phyloP scores from a whole-genome alignment of 2,113 vertebrate species.

The Amphiprion ocellaris region DNA sequence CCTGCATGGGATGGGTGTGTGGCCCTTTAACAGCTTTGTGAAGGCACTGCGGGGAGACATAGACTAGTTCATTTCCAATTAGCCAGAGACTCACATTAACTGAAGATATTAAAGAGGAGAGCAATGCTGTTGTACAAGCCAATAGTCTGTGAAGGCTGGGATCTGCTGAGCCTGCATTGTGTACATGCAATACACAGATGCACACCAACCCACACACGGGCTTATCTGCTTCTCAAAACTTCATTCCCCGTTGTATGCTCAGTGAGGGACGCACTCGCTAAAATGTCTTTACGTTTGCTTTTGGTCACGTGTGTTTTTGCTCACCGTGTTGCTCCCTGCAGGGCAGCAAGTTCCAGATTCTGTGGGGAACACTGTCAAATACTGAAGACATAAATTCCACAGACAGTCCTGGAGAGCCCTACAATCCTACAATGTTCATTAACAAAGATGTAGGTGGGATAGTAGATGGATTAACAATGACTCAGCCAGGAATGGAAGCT shows the following conservation, averaged over 20 bases:
- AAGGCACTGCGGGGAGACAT: slow-evolving; percentile 78
- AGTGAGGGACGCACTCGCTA: not conserved
- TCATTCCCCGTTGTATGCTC: slow-evolving; percentile 20
- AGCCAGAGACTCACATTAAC: slow-evolving; percentile 80
- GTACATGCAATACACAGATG: slow-evolving; percentile 37
- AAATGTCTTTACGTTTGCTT: slow-evolving; percentile 27
- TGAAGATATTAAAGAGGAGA: slow-evolving; percentile 80
- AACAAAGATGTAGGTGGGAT: not conserved
- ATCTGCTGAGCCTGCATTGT: slow-evolving; percentile 79
- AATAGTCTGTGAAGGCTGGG: slow-evolving; percentile 79
- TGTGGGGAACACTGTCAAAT: slow-evolving; percentile 18
- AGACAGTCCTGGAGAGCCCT: not conserved
- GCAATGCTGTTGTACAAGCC: slow-evolving; percentile 76
- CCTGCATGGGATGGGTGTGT: slow-evolving; percentile 59
- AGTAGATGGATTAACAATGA: slow-evolving; percentile 7
- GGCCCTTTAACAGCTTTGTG: slow-evolving; percentile 72
- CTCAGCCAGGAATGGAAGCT: slow-evolving; percentile 18
- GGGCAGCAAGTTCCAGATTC: slow-evolving; percentile 9
- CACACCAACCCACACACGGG: slow-evolving; percentile 22
- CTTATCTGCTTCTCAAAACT: slow-evolving; percentile 14
- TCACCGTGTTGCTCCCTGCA: slow-evolving; percentile 14
- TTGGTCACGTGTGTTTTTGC: slow-evolving; percentile 25
- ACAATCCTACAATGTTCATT: not conserved
- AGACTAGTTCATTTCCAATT: slow-evolving; percentile 84
- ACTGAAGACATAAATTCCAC: slow-evolving; percentile 16